Base-by-base conservation (phyloP, 2,113 vertebrate species). In the Odontophorus gujanensis region DNA sequence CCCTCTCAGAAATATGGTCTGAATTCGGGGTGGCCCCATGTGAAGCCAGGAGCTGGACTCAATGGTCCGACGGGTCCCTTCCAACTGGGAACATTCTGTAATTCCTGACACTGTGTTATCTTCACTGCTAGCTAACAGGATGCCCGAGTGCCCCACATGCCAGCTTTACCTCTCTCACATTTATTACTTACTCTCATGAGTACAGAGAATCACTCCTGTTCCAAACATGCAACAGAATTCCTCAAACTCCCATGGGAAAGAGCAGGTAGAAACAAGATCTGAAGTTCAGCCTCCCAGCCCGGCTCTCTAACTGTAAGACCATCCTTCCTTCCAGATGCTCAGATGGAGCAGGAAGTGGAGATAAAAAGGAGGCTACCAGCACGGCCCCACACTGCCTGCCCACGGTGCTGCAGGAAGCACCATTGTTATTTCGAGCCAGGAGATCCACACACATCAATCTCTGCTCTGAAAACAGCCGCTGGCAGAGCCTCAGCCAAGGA, bases 401-500 rank as follows among this genome's bases (percentile, higher is more conserved):
- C 9, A n/a, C 30, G 1, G 9, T 21, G 9, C 18, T 45, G 72
- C 87, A 94, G 76, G 80, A 88, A 92, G 69, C 38, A 40, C 18
- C 62, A 32, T 22, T 62, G 62, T 69, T 85, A 8, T 20, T 78
- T 62, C n/a, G 30, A 24, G 18, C 14, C 32, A 32, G 59, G 43
- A 36, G 83, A 47, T 78, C 61, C 32, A 26, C 51, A 71, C 18
- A 13, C 85, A 75, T 26, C 82, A 58, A 90, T 40, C 68, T 38
- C 83, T 50, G 47, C 63, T 24, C 61, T 9, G 57, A 59, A 74
- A 91, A 61, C 66, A 82, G 74, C 36, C 7, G n/a, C 15, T 24
- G 59, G 47, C 85, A 73, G 92, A 85, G 72, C 47, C 80, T 51
- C 45, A 63, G 71, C 42, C 85, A 92, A 85, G 76, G 80, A 81